phyloP scores from a whole-genome alignment of 2,113 vertebrate species.

The Globicephala melas region DNA sequence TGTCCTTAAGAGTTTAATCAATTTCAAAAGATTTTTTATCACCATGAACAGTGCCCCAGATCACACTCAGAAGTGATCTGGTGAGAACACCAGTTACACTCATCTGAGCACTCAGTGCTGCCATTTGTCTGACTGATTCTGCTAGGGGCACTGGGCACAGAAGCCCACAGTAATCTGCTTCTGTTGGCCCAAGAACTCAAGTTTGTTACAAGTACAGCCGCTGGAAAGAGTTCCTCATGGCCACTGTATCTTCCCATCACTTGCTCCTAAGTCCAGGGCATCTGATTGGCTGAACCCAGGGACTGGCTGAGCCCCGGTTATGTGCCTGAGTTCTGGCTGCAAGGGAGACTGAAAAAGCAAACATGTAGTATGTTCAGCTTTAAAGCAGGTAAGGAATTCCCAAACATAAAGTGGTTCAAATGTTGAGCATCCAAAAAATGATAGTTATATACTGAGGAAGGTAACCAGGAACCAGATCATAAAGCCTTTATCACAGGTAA shows the following conservation, averaged over 20 bases:
- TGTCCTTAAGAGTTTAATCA: slow-evolving; percentile 5
- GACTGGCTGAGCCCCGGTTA: neutral
- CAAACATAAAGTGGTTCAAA: neutral
- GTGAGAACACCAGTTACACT: slow-evolving; percentile 14
- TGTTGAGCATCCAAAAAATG: neutral
- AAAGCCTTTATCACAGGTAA: neutral
- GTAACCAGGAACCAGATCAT: neutral
- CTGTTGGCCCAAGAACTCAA: neutral
- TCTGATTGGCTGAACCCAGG: neutral
- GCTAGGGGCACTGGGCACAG: neutral
- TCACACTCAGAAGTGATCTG: neutral
- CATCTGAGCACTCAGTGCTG: neutral
- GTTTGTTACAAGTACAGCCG: neutral
- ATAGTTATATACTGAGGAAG: neutral
- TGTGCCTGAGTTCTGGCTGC: neutral
- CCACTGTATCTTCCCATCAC: neutral
- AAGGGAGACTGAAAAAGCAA: neutral
- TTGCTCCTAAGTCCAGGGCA: neutral
- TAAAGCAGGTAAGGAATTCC: neutral
- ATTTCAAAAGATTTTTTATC: neutral
- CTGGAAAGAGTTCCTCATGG: neutral
- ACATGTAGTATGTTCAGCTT: neutral
- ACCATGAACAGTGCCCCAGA: slow-evolving; percentile 16
- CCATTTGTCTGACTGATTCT: neutral
- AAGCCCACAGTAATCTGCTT: neutral